Evolutionary conservation across 2,888 invertebrate species (phyloP).

Genomic region (Adineta ricciae): DNA sequence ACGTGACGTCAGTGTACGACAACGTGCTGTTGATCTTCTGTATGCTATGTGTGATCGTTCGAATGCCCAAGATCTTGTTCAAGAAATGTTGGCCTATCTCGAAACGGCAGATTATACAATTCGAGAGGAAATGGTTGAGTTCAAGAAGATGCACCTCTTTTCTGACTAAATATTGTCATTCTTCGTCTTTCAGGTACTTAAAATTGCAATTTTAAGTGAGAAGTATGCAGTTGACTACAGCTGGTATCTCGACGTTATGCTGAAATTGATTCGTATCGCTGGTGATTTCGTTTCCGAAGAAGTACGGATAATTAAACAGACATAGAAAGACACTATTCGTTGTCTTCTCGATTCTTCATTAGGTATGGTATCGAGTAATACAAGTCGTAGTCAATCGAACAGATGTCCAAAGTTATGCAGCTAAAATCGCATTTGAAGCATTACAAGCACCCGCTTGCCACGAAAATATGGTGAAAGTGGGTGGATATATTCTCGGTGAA

Average conservation of each 20-base stretch:
- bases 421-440: constrained; percentile 55
- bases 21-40: constrained; percentile 89
- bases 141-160: no score
- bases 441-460: constrained; percentile 97
- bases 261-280: constrained; percentile 95
- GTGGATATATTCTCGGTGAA: constrained; percentile 95
- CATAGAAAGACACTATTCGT: not conserved
- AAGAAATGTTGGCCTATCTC: constrained; percentile 91
- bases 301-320: constrained; percentile 36
- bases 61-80: constrained; percentile 96
- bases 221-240: constrained; percentile 99
- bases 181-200: constrained; percentile 57
- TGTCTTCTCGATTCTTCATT: not conserved
- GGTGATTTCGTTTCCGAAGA: constrained; percentile 99
- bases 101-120: constrained; percentile 99
- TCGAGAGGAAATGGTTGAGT: constrained; percentile 58
- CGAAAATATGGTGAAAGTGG: constrained; percentile 99
- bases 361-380: constrained; percentile 87
- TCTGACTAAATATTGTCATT: not conserved
- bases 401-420: constrained; percentile 63
- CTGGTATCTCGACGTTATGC: constrained; percentile 89
- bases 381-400: constrained; percentile 98
- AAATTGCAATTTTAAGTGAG: constrained; percentile 95
- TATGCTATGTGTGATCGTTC: constrained; percentile 99
- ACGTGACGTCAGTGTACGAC: constrained; percentile 90